Evolutionary conservation across 2,888 invertebrate species (phyloP), one percentile per base, ranked within the genome.

Genomic region (Euzophera pinguis): DNA sequence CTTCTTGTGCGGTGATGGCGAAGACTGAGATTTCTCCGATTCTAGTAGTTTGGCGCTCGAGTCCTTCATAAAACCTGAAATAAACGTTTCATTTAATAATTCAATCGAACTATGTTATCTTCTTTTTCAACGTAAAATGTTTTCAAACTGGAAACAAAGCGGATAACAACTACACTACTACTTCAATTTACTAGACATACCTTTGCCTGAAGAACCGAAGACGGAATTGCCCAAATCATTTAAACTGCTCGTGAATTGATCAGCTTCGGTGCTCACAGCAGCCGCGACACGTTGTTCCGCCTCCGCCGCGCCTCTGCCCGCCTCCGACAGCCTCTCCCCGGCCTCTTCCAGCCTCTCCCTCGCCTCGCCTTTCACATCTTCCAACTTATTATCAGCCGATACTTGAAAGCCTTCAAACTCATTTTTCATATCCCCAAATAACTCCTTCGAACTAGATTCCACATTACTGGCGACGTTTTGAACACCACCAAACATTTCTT

Each of bases 191-290:
- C 42, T n/a, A 16, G 5, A 35, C 47, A 14, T 34, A 90, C 90
- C 90, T 87, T 89, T 90, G 53, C 89, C 89, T 61, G 88, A 85
- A 67, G 81, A 78, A 63, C 89, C 87, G 65, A 88, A 87, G 45
- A 89, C 83, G 3, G 86, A 83, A 66, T 79, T 88, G 60, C 89
- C 89, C 71, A 89, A 77, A 71, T 88, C 83, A 58, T 88, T 89
- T 54, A 90, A 74, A 65, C 70, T 86, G 73, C 78, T 88, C 0
- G 90, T 83, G 54, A 91, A 84, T 16, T 75, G 78, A 56, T 91
- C 89, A 0, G 84, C 74, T 63, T 88, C 90, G 22, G 69, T 76
- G 1, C 75, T 53, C n/a, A 76, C 73, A 3, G 77, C 66, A 1
- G 77, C 83, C 1, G 66, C 61, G 8, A 73, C 71, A 9, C 64